Evolutionary conservation across 2,797 vertebrate species (phyloP), one percentile per base, ranked within the genome.

Genomic region (Zalophus californianus): DNA sequence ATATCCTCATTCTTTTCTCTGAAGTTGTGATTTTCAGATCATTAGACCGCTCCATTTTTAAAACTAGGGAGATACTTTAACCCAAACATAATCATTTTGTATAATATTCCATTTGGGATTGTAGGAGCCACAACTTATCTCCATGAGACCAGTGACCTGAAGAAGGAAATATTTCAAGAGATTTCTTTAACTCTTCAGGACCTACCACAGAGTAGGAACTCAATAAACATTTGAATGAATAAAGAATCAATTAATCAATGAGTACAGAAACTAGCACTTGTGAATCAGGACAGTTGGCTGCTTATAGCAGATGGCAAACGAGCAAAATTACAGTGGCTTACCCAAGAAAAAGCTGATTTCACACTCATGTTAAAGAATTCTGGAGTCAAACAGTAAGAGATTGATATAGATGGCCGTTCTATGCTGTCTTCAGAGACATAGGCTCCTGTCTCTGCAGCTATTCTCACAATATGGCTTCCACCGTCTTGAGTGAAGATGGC

Each of bases 101-200:
- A n/a, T 78, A 21, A 83, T 86, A 95, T 96, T 91, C 44, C 54
- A 41, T 73, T 92, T 77, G 48, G 10, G n/a, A 72, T 94, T 94
- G 29, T 68, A 77, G 48, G 56, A 92, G n/a, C 52, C 56, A 77
- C n/a, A 56, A 12, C 23, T 92, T 79, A 94, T 92, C 35, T 58
- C 35, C 29, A 77, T 44, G 52, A 92, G 79, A 80, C 15, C 8
- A 54, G 27, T 52, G 41, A 66, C 82, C 52, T 56, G 2, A 20
- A 73, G 48, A 93, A 35, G 32, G 4, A 48, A 77, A 48, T 56
- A 77, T 58, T 88, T 13, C 32, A 56, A 73, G 64, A 60, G 11
- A 23, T 75, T 35, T 48, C 44, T 54, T 85, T 86, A 72, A 78
- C 16, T 50, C 41, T 96, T 92, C 38, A 88, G 58, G 32, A n/a